phyloP scores from a whole-genome alignment of 2,797 vertebrate genomes.

The Ceryle rudis region DNA sequence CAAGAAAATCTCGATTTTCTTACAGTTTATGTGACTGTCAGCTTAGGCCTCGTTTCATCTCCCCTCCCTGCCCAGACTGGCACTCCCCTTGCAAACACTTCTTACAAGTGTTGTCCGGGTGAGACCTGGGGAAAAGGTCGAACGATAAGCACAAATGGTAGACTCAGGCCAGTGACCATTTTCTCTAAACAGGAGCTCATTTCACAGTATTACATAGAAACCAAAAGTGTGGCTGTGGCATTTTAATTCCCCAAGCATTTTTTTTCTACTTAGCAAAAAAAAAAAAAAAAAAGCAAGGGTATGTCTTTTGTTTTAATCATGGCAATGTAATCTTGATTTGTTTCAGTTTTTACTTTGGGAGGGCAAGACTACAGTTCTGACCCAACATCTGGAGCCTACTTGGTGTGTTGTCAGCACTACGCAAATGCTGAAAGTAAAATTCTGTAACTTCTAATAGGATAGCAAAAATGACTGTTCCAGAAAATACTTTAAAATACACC shows the following conservation, averaged over 20 bases:
- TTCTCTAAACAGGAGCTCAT: neutral
- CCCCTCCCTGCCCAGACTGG: neutral
- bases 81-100: neutral
- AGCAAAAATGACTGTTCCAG: neutral
- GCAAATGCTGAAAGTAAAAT: neutral
- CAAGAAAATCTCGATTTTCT: neutral
- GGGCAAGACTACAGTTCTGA: neutral
- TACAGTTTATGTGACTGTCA: neutral
- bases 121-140: neutral
- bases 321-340: neutral
- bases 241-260: neutral
- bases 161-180: fast-evolving
- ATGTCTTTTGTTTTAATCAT: neutral
- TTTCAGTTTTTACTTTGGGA: neutral
- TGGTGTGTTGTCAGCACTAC: neutral
- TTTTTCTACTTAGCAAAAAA: neutral
- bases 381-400: neutral
- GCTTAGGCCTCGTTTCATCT: neutral
- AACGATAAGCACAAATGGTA: neutral
- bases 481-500: neutral
- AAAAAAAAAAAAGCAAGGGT: neutral
- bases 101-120: neutral
- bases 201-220: neutral
- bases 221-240: neutral
- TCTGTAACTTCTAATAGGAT: neutral